These are phyloP conservation scores for Leptopilina myrica DNA, from an alignment of 2,888 invertebrate genomes.

Conservation along the genomic window DNA sequence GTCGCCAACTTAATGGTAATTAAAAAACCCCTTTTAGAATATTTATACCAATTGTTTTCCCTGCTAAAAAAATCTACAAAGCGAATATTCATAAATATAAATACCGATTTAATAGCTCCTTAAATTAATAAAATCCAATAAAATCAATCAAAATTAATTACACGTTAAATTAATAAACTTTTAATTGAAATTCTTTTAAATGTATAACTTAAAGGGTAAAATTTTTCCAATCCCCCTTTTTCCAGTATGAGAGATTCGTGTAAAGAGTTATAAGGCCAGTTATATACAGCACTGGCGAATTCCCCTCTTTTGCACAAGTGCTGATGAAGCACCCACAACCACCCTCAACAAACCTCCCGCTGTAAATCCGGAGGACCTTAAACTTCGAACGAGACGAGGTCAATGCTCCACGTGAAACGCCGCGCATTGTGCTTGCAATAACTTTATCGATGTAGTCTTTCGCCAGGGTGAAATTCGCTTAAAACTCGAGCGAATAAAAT, in stretches of 20 bases:
- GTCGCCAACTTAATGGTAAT: too few relatives aligned
- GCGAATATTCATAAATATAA: too few relatives aligned
- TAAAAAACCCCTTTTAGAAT: too few relatives aligned
- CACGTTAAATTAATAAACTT: too few relatives aligned
- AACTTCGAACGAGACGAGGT: conserved; percentile 58
- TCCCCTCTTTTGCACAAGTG: not conserved
- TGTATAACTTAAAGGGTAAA: not conserved
- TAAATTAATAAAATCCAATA: too few relatives aligned
- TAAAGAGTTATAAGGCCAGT: not conserved
- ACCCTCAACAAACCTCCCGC: conserved; percentile 68
- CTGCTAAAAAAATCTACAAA: too few relatives aligned
- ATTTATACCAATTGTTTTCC: too few relatives aligned
- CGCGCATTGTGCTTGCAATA: conserved; percentile 48
- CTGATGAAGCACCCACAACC: conserved; percentile 36
- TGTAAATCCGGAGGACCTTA: conserved; percentile 74
- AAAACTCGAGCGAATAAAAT: conserved; percentile 4
- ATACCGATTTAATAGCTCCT: too few relatives aligned
- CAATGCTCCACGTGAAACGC: conserved; percentile 57
- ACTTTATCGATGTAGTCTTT: conserved; percentile 2
- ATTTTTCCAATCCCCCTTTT: not conserved
- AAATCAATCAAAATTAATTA: too few relatives aligned
- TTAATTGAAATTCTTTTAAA: not conserved
- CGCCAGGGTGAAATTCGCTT: not conserved
- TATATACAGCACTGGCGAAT: conserved; percentile 35
- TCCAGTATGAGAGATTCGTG: too few relatives aligned